Evolutionary conservation across 2,888 invertebrate genomes (phyloP).

Genomic region (Synanthedon formicaeformis): DNA sequence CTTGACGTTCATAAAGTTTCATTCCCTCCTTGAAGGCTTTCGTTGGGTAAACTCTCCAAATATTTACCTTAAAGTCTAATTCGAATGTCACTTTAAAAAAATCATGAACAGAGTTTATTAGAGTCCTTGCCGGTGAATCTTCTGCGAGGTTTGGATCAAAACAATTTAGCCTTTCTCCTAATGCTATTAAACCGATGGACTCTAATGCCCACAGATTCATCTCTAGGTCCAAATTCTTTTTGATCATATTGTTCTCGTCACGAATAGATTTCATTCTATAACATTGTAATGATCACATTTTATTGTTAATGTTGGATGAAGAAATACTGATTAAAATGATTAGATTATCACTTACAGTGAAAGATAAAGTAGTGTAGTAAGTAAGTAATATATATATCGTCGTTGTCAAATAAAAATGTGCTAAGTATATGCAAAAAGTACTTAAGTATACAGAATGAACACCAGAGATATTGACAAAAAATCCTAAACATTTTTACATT

Average conservation of each 20-base stretch:
- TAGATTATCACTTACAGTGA: too few species aligned
- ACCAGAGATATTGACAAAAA: too few species aligned
- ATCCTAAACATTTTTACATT: too few species aligned
- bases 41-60: slow-evolving; percentile 4
- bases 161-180: slow-evolving; percentile 14
- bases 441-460: too few species aligned
- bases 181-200: slow-evolving; percentile 23
- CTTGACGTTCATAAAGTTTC: slow-evolving; percentile 2
- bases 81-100: slow-evolving; percentile 1
- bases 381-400: too few species aligned
- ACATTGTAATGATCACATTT: background rate
- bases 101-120: slow-evolving; percentile 5
- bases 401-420: too few species aligned
- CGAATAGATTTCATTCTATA: slow-evolving; percentile 49
- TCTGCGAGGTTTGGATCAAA: slow-evolving; percentile 8
- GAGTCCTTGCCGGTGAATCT: slow-evolving; percentile 7
- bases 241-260: slow-evolving; percentile 52
- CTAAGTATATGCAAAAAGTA: too few species aligned
- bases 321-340: too few species aligned
- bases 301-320: background rate
- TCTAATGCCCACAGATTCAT: slow-evolving; percentile 68
- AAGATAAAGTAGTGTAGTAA: too few species aligned
- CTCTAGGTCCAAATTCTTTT: slow-evolving; percentile 52
- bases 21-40: slow-evolving; percentile 3
- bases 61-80: slow-evolving; percentile 5